These are phyloP conservation scores for Numenius phaeopus DNA, from an alignment of 2,797 vertebrate species.

Conservation along the genomic window DNA sequence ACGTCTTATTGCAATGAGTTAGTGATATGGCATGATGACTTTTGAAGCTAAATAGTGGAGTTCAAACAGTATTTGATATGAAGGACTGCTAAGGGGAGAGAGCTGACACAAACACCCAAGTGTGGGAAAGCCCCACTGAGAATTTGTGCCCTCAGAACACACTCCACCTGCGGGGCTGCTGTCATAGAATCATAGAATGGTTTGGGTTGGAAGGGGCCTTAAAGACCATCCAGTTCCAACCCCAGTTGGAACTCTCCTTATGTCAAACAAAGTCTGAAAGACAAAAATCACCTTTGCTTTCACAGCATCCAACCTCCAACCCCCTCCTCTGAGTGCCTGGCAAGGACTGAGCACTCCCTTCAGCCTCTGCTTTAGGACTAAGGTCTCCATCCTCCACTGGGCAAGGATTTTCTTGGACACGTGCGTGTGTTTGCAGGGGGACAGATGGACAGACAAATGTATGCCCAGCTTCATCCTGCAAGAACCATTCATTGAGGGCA, in stretches of 20 bases:
- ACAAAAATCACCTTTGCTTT: neutral
- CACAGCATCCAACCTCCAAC: neutral
- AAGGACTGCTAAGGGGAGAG: neutral
- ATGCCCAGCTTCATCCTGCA: neutral
- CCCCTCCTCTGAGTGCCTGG: neutral
- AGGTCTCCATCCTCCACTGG: neutral
- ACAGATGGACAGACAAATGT: neutral
- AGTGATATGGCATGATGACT: neutral
- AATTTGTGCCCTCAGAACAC: neutral
- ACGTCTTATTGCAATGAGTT: neutral
- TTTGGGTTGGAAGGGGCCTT: too few relatives aligned
- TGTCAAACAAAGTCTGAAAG: neutral
- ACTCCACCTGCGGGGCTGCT: accelerated
- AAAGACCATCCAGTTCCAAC: too few relatives aligned
- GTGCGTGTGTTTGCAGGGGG: neutral
- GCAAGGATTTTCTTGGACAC: neutral
- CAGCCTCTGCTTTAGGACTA: neutral
- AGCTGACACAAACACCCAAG: neutral
- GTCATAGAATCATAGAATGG: too few relatives aligned
- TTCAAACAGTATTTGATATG: neutral
- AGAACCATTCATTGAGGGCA: neutral
- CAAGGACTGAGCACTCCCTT: neutral
- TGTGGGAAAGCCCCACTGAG: neutral
- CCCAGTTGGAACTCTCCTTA: neutral
- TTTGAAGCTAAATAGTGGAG: neutral